Evolutionary conservation across 2,113 vertebrate genomes (phyloP).

Genomic region (Candoia aspera): DNA sequence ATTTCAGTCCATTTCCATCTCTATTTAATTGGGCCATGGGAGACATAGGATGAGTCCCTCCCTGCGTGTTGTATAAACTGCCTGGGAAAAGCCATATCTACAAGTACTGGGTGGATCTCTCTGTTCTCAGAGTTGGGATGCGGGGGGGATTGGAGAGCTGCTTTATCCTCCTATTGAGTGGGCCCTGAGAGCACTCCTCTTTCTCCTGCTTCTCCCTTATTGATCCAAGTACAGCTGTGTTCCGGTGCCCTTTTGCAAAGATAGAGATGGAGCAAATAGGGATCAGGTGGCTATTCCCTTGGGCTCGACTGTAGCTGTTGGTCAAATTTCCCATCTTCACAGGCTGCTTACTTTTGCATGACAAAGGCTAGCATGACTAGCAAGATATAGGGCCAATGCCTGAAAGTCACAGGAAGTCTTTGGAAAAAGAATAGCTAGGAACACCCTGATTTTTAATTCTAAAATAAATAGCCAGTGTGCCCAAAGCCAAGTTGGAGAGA

Average conservation of each 20-base stretch:
- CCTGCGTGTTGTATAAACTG: neutral
- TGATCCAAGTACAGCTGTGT: neutral
- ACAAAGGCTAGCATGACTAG: neutral
- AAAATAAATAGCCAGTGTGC: neutral
- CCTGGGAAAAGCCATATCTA: neutral
- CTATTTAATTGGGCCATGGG: neutral
- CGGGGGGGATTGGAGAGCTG: neutral
- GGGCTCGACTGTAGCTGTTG: neutral
- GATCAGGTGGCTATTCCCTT: neutral
- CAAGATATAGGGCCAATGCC: neutral
- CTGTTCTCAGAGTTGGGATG: neutral
- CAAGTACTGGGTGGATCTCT: neutral
- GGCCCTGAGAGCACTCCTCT: neutral
- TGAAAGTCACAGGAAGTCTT: neutral
- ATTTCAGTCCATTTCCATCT: constrained; percentile 1
- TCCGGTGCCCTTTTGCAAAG: neutral
- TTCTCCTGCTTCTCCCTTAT: neutral
- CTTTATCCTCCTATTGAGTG: neutral
- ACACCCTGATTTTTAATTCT: neutral
- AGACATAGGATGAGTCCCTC: neutral
- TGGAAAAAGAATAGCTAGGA: neutral
- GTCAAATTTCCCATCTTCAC: neutral
- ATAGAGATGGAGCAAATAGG: neutral
- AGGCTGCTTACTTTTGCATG: neutral
- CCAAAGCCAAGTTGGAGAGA: neutral